phyloP scores from a whole-genome alignment of 2,113 vertebrate genomes.

The Procavia capensis region DNA sequence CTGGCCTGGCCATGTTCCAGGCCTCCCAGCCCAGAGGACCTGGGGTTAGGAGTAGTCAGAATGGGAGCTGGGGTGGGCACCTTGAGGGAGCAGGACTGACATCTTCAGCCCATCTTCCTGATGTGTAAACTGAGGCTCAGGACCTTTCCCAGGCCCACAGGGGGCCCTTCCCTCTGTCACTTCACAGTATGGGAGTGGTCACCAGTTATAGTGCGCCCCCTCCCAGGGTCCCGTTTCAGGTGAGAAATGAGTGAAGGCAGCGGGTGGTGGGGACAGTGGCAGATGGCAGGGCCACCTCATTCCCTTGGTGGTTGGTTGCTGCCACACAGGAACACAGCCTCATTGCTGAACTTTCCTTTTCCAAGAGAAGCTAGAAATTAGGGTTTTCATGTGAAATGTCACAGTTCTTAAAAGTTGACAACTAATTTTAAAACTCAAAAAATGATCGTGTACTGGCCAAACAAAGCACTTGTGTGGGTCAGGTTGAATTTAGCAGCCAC shows the following conservation, averaged over 20 bases:
- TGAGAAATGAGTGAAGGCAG: fast-evolving
- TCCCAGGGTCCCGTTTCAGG: not conserved
- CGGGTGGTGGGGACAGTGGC: not conserved
- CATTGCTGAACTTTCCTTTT: not conserved
- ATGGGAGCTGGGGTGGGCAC: too few species aligned
- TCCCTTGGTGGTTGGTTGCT: not conserved
- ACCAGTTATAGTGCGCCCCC: not conserved
- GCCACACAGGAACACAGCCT: not conserved
- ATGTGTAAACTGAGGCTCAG: not conserved
- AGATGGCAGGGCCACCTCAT: not conserved
- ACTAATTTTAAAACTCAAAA: not conserved
- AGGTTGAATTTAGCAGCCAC: not conserved
- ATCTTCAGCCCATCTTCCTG: not conserved
- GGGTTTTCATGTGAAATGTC: constrained; percentile 14
- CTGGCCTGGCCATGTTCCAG: not conserved
- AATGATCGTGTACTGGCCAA: not conserved
- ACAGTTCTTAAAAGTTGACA: not conserved
- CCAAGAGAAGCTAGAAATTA: not conserved
- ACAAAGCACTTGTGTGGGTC: not conserved
- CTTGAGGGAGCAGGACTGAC: not conserved
- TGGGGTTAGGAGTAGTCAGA: too few species aligned
- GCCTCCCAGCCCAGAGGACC: too few species aligned
- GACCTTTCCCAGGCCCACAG: not conserved
- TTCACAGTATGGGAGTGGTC: not conserved
- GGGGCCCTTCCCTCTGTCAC: not conserved